Conservation (phyloP, 2,797 vertebrate species). For the Sebastes nivosus region DNA sequence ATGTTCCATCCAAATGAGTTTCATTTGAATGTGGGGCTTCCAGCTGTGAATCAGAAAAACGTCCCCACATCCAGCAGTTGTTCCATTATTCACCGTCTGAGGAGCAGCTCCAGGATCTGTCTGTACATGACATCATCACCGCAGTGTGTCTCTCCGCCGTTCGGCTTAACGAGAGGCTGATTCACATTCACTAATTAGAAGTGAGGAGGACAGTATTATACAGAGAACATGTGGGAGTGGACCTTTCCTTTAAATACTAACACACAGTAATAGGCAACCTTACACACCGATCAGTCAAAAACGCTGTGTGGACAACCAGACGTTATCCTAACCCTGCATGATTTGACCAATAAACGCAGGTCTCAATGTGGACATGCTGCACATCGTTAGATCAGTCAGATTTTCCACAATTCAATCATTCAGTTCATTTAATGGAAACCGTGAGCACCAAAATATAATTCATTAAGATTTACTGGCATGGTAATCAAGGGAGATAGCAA, state of each 20-base stretch:
- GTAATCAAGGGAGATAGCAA: too few species aligned
- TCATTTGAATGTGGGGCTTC: constrained; percentile 43
- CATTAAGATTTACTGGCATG: too few species aligned
- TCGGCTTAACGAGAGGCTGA: constrained; percentile 31
- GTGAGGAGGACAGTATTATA: constrained; percentile 9
- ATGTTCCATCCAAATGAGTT: constrained; percentile 56
- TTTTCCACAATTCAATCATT: not conserved
- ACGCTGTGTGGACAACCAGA: too few species aligned
- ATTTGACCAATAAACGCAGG: too few species aligned
- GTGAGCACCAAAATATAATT: not conserved
- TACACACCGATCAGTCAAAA: too few species aligned
- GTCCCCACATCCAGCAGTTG: constrained; percentile 50
- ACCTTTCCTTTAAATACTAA: constrained; percentile 6
- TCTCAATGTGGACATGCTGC: too few species aligned
- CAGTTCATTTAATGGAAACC: not conserved
- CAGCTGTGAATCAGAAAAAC: constrained; percentile 63
- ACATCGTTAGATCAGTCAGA: not conserved
- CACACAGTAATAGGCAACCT: not conserved
- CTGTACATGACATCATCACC: constrained; percentile 56
- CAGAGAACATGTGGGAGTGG: not conserved
- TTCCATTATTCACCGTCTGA: constrained; percentile 67
- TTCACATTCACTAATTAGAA: constrained; percentile 46
- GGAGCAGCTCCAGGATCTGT: constrained; percentile 62
- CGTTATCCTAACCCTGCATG: too few species aligned
- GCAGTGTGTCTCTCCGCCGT: constrained; percentile 19